A percentile compares a stretch with the other conserved stretches of the same genome.
Evolutionary conservation across 2,797 vertebrate species (phyloP).

Genomic region (Falco biarmicus): DNA sequence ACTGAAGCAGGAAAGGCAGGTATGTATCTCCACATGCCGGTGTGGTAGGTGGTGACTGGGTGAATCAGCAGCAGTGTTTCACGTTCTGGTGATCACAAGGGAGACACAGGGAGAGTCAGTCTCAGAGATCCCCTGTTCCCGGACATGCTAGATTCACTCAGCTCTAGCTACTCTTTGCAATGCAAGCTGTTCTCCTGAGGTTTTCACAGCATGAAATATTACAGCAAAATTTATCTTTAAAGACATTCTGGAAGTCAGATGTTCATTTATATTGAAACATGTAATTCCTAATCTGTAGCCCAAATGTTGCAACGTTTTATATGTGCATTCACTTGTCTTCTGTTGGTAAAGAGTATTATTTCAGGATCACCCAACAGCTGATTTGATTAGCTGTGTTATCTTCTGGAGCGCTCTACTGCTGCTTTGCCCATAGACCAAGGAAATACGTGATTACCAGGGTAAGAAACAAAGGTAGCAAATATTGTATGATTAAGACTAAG

Average conservation of each 20-base stretch:
- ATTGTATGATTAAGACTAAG: background rate
- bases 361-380: background rate
- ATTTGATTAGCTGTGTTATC: constrained; percentile 11
- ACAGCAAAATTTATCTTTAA: background rate
- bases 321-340: background rate
- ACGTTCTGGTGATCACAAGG: background rate
- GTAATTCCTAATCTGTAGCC: background rate
- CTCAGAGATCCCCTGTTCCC: background rate
- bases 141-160: background rate
- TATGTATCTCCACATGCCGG: background rate
- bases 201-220: background rate
- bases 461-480: background rate
- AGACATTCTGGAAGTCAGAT: background rate
- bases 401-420: background rate
- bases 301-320: background rate
- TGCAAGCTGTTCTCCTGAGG: background rate
- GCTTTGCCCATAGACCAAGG: background rate
- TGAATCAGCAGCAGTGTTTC: background rate
- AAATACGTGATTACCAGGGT: background rate
- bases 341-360: background rate
- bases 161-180: background rate
- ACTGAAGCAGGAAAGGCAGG: background rate
- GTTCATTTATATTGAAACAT: background rate
- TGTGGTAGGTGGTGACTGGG: background rate
- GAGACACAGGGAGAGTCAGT: background rate